Evolutionary conservation across 2,888 invertebrate species (phyloP), one percentile per base, ranked within the genome.

Genomic region (Dorcus hopei): DNA sequence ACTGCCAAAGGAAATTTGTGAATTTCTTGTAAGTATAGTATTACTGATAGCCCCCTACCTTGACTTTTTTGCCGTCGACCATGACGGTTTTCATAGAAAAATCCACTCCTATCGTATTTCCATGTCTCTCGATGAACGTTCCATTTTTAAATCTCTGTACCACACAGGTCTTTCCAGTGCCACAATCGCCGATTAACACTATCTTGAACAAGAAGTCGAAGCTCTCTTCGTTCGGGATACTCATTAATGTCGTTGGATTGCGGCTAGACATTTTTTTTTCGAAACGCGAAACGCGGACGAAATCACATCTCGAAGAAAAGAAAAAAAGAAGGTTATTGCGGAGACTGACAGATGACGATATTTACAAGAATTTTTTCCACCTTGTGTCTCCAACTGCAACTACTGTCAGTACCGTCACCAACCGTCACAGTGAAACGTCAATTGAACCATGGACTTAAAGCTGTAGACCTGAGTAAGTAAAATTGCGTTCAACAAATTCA

Each of bases 61-160:
- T 97, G 68, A 97, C 91, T 82, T 90, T 90, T 80, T 97, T 97
- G 53, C 92, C 93, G 77, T 97, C 96, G 49, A 97, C 89, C 67
- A 90, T 84, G 42, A 97, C 86, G 54, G 96, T 97, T 86, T 97
- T 97, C 96, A 97, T 97, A 61, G 96, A 96, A 82, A 97, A 97
- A 80, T 97, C 97, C 57, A 97, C 97, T 64, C 97, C 97, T 75
- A 97, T 97, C 49, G 97, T 97, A 76, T 93, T 96, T 59, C 95
- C 95, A 80, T 97, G 95, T 67, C 92, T 85, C 81, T 97, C 97
- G 66, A 95, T 90, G 75, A 94, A 97, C 70, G 93, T 95, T 60
- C 97, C 97, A 61, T 95, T 94, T 79, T 95, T 95, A 79, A 97
- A 92, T 68, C 97, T 87, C 80, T 97, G 96, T 59, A 97, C 95